Evolutionary conservation across 2,888 invertebrate genomes (phyloP), one percentile per base, ranked within the genome.

Genomic region (Alviniconcha strummeri): DNA sequence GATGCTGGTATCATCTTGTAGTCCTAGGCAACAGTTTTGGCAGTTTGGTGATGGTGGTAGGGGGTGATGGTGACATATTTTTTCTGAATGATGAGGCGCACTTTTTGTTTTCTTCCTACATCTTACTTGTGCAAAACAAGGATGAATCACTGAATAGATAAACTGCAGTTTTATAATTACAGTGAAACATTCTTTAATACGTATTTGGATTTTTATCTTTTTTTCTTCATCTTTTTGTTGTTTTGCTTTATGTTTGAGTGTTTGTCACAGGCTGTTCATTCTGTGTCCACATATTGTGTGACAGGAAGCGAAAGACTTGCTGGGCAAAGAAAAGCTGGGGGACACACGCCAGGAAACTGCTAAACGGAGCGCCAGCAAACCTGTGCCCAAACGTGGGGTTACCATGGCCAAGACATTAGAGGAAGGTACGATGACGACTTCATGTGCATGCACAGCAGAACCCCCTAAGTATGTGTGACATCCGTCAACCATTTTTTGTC

Each of bases 331-430:
- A 83, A 91, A 91, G 78, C 87, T 93, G 19, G 92, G 90, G 13
- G 93, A 92, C 83, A 92, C 93, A 5, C 87, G 93, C 71, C 88
- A 88, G 79, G 91, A 91, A 80, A 91, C 91, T n/a, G 80, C 19
- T 88, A 76, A 76, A 89, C 83, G 74, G 85, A 55, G 88, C 87
- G 80, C 85, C 85, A 81, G 17, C 81, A 89, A 85, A 77, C 86
- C 80, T 64, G 36, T 88, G n/a, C 85, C 88, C 5, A 91, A 91
- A 83, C 86, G 90, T 81, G 87, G 87, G 15, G 85, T 83, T 54
- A 92, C 92, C 56, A 92, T 92, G 74, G 89, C 88, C 67, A 90
- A 91, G 84, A 90, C 92, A 9, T 88, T 91, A 83, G 91, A 89
- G 85, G 92, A 92, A 89, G 92, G 92, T 92, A 55, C 52, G 60